Conservation (phyloP, 2,888 invertebrate genomes). For the Eupithecia abbreviata region DNA sequence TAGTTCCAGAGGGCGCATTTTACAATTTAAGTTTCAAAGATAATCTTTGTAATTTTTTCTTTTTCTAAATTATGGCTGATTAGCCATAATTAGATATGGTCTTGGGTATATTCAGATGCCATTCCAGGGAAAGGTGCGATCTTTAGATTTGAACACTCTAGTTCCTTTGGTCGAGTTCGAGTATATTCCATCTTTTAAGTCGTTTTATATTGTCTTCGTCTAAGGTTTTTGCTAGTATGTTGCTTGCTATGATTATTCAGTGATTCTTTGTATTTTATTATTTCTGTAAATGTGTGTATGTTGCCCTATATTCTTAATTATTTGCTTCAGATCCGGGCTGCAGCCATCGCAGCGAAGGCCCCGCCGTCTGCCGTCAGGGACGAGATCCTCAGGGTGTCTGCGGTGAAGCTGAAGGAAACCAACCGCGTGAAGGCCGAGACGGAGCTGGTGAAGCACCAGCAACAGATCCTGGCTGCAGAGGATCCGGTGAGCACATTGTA, state of each 20-base stretch:
- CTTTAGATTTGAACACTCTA: too few species aligned
- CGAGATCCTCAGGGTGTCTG: conserved; percentile 74
- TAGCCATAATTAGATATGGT: too few species aligned
- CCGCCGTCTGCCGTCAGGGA: conserved; percentile 76
- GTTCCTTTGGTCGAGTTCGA: too few species aligned
- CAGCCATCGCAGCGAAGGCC: conserved; percentile 69
- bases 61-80: too few species aligned
- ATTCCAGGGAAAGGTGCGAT: too few species aligned
- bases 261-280: too few species aligned
- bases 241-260: too few species aligned
- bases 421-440: conserved; percentile 83
- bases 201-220: too few species aligned
- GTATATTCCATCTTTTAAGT: too few species aligned
- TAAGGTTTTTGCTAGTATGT: too few species aligned
- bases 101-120: too few species aligned
- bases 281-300: background rate
- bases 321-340: conserved; percentile 70
- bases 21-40: background rate
- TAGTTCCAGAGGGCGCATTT: background rate
- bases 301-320: background rate
- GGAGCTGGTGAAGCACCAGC: conserved; percentile 83
- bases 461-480: conserved; percentile 80
- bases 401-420: conserved; percentile 83
- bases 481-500: conserved; percentile 67
- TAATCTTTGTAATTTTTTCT: too few species aligned